These are phyloP conservation scores for Aspidiotus rigidus DNA, from an alignment of 2,888 invertebrate species.

Conservation along the genomic window DNA sequence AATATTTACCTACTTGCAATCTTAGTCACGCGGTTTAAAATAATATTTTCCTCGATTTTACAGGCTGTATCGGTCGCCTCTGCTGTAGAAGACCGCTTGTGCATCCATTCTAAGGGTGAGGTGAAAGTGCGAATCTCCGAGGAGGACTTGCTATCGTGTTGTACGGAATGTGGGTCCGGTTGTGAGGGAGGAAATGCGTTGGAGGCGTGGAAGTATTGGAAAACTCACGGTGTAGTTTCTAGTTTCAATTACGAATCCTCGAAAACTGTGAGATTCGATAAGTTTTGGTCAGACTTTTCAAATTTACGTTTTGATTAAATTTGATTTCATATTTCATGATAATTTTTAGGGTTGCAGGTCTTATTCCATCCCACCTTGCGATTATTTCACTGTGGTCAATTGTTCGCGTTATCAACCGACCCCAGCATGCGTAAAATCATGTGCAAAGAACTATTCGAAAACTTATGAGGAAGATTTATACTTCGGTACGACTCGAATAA, in stretches of 20 bases:
- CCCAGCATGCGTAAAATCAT: background rate
- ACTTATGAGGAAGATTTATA: background rate
- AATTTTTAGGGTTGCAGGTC: slow-evolving; percentile 1
- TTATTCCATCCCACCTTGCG: background rate
- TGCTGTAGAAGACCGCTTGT: slow-evolving; percentile 18
- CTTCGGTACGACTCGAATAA: background rate
- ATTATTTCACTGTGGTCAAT: background rate
- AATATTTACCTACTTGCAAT: too few relatives aligned
- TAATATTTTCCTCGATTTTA: slow-evolving; percentile 45
- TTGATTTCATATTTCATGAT: background rate
- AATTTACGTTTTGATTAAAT: too few relatives aligned
- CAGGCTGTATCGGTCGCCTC: slow-evolving; percentile 26
- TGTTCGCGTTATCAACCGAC: background rate
- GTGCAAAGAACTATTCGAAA: background rate
- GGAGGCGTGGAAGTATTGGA: slow-evolving; percentile 13
- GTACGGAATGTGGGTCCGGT: slow-evolving; percentile 18
- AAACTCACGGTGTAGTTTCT: background rate
- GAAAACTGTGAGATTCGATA: background rate
- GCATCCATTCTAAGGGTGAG: slow-evolving; percentile 10
- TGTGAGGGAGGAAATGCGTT: slow-evolving; percentile 7
- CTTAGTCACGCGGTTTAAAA: too few relatives aligned
- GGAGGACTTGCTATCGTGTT: slow-evolving; percentile 23
- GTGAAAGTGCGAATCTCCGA: slow-evolving; percentile 8
- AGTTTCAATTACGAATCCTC: background rate
- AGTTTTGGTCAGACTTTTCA: too few relatives aligned